phyloP scores from a whole-genome alignment of 1,140 invertebrate species.

The Pogonus chalceus region DNA sequence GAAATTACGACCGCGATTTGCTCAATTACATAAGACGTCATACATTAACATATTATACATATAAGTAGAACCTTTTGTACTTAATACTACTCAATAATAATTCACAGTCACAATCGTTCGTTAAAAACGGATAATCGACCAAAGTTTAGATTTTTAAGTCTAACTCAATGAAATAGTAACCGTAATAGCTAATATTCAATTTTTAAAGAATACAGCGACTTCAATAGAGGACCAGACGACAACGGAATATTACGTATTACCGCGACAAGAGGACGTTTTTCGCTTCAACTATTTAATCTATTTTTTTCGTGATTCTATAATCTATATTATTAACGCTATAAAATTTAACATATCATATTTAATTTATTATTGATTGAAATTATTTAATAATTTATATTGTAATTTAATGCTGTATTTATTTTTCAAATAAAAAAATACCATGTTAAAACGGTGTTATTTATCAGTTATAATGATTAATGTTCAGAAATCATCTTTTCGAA shows the following conservation, averaged over 20 bases:
- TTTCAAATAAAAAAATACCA: neutral
- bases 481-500: too few species aligned
- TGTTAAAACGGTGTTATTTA: neutral
- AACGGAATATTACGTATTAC: neutral
- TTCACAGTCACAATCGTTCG: neutral
- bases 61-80: too few species aligned
- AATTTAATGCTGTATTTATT: constrained; percentile 8
- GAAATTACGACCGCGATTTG: too few species aligned
- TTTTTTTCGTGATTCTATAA: neutral
- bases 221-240: neutral
- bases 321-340: neutral
- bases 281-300: neutral
- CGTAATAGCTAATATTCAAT: neutral
- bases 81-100: too few species aligned
- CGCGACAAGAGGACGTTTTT: neutral
- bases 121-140: neutral
- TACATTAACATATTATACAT: too few species aligned
- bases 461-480: too few species aligned
- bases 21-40: too few species aligned
- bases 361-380: neutral
- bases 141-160: constrained; percentile 1
- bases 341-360: neutral
- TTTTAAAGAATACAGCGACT: neutral
- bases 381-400: constrained; percentile 5
- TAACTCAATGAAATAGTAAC: neutral